Percentiles rank a stretch among this genome's conserved stretches.
These are phyloP conservation scores for Bombus superbus DNA, from an alignment of 1,140 invertebrate genomes.

Conservation along the genomic window DNA sequence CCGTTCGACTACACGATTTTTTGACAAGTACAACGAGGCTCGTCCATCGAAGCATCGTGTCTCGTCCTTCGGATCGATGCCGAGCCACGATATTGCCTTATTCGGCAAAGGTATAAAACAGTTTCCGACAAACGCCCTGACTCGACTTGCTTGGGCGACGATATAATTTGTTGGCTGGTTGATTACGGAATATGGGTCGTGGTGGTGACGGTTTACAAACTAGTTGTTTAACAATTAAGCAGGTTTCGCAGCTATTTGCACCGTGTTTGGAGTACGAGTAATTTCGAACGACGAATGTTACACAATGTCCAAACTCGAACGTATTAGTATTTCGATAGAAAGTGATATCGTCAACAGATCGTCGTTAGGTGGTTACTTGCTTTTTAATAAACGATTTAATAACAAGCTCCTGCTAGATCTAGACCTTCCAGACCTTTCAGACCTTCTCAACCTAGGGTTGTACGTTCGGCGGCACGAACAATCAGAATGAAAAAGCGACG, in stretches of 20 bases:
- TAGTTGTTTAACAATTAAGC: not conserved
- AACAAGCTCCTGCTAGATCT: too few species aligned
- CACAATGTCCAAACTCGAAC: not conserved
- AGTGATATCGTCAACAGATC: not conserved
- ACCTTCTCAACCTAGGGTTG: too few species aligned
- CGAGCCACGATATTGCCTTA: too few species aligned
- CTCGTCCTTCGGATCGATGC: not conserved
- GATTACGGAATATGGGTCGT: too few species aligned
- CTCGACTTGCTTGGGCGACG: not conserved
- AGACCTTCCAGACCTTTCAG: too few species aligned
- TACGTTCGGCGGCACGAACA: too few species aligned
- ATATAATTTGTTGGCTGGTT: not conserved
- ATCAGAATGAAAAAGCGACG: not conserved
- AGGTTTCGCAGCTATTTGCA: too few species aligned
- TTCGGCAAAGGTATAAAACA: not conserved
- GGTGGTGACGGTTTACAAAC: not conserved
- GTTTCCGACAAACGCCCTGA: not conserved
- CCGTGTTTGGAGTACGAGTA: not conserved
- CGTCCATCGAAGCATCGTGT: not conserved
- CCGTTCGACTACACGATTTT: not conserved
- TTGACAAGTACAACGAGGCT: not conserved
- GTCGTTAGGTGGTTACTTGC: too few species aligned
- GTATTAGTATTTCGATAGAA: not conserved
- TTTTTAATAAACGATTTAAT: too few species aligned
- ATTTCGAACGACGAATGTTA: not conserved